phyloP scores from a whole-genome alignment of 2,888 invertebrate genomes.

The Oscheius sp. region DNA sequence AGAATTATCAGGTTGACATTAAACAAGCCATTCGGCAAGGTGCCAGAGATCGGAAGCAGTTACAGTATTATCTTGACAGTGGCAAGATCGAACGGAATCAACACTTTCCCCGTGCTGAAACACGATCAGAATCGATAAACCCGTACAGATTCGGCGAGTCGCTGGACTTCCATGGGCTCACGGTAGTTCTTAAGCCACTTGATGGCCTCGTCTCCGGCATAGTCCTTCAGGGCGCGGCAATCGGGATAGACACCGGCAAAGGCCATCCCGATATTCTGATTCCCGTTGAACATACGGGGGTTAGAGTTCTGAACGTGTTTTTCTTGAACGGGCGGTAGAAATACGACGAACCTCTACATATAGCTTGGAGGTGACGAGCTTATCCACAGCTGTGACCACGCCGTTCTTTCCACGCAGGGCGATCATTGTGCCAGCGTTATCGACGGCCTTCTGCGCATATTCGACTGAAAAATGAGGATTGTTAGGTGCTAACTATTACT shows the following conservation, averaged over 20 bases:
- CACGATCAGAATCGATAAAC: neutral
- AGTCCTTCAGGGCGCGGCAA: constrained; percentile 58
- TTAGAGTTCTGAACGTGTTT: constrained; percentile 64
- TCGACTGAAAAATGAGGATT: constrained; percentile 79
- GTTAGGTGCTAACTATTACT: neutral
- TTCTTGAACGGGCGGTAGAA: neutral
- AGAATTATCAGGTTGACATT: no score
- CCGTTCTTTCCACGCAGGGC: constrained; percentile 94
- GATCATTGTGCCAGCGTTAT: constrained; percentile 92
- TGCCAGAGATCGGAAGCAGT: no score
- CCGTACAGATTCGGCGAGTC: constrained; percentile 57
- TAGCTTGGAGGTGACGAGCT: constrained; percentile 78
- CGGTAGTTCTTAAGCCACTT: constrained; percentile 92
- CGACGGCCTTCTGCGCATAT: constrained; percentile 98
- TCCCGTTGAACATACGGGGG: constrained; percentile 80
- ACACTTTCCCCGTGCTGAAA: no score
- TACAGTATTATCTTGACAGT: no score
- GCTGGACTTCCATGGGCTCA: constrained; percentile 86
- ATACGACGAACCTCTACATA: constrained; percentile 76
- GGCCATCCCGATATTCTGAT: constrained; percentile 89
- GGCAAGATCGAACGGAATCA: no score
- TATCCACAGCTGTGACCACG: constrained; percentile 96
- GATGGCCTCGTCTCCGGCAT: constrained; percentile 76
- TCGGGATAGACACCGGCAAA: constrained; percentile 73
- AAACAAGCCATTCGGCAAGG: no score